Evolutionary conservation across 2,113 vertebrate genomes (phyloP).

Genomic region (Oophaga pumilio): DNA sequence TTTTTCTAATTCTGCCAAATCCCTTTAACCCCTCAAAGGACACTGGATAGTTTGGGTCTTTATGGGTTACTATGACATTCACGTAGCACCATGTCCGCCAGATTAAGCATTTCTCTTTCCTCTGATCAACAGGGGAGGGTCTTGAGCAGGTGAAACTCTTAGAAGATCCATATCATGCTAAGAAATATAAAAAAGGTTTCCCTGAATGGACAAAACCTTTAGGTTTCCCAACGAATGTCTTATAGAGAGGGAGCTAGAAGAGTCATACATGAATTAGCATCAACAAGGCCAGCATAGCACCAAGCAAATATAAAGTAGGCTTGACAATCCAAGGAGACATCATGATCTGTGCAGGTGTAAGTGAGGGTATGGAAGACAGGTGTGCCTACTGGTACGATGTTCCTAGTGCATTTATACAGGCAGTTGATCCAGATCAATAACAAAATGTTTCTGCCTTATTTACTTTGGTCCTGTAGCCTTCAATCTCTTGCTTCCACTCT

Average conservation of each 20-base stretch:
- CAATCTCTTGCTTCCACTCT: slow-evolving; percentile 72
- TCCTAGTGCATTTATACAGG: too few relatives aligned
- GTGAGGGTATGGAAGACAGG: not conserved
- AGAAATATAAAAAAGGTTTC: not conserved
- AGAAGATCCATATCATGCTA: not conserved
- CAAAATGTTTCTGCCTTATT: not conserved
- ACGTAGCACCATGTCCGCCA: not conserved
- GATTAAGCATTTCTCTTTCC: not conserved
- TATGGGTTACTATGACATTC: not conserved
- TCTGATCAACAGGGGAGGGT: not conserved
- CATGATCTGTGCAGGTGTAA: not conserved
- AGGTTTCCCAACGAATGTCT: not conserved
- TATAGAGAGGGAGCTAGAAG: not conserved
- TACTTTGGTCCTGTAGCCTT: slow-evolving; percentile 70
- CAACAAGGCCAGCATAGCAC: not conserved
- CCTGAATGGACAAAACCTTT: not conserved
- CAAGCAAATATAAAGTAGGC: not conserved
- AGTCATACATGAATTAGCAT: not conserved
- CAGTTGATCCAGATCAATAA: not conserved
- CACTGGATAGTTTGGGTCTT: too few relatives aligned
- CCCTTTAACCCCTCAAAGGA: not conserved
- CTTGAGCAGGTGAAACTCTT: not conserved
- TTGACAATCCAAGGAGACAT: too few relatives aligned
- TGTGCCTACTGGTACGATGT: too few relatives aligned
- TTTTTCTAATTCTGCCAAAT: not conserved